Base-by-base conservation (phyloP, 2,113 vertebrate genomes). In the Psilopsiagon aurifrons region DNA sequence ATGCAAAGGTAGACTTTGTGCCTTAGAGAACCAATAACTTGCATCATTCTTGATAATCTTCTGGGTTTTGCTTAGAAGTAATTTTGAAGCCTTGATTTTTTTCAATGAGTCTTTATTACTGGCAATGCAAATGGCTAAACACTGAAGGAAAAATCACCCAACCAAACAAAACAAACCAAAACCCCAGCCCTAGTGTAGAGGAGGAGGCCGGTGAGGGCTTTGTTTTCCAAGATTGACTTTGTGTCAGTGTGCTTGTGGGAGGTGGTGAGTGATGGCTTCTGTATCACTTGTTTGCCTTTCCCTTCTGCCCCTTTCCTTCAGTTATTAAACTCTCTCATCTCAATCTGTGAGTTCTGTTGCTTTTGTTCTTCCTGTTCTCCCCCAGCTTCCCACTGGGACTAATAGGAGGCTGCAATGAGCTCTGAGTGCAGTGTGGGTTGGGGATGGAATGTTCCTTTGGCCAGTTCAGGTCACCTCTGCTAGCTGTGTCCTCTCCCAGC, bases 391-490 rank as follows among this genome's bases (percentile, higher is more conserved):
- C 11, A 6, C 11, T 39, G 46, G 28, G 13, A 85, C 31, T 47
- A 37, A 31, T 11, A 9, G 19, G 13, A 35, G 27, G 23, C 20
- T 18, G 9, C n/a, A 39, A 13, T 74, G 75, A 78, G 27, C 46
- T 51, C 60, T 66, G 25, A 62, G 6, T 14, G 18, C 13, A 37
- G 9, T 1, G 2, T 0, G 44, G 39, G 14, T 7, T 60, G 17
- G 14, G 29, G 13, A 27, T 49, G n/a, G 28, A 18, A 35, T 11
- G 2, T 29, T 11, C 9, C 17, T 70, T 62, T 70, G 63, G 20
- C 22, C 24, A 63, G 1, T 59, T 71, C 0, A 0, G 11, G 37
- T 75, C n/a, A 29, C 18, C 24, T 23, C 6, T 62, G 23, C 41
- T 51, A 23, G 5, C 27, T 70, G 33, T 43, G 17, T 81, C 22